Percentiles rank a stretch among this genome's conserved stretches.
Conservation (phyloP, 1,140 invertebrate species). For the Drosophila ironensis region DNA sequence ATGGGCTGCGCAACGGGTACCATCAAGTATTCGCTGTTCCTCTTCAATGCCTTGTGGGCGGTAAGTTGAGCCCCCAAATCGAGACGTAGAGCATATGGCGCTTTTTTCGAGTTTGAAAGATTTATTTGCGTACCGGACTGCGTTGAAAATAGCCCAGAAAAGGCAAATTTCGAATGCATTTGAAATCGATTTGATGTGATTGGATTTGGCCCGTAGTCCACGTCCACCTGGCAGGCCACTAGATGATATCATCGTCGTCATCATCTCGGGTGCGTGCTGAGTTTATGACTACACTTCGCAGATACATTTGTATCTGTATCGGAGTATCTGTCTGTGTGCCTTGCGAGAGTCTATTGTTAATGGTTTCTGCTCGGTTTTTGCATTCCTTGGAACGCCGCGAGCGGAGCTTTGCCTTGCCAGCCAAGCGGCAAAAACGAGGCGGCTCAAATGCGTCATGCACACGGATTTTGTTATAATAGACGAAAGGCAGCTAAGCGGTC, state of each 20-base stretch:
- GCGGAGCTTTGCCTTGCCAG: conserved; percentile 49
- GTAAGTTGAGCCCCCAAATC: conserved; percentile 84
- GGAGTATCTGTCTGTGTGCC: too few relatives aligned
- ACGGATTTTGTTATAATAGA: conserved; percentile 45
- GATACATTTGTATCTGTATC: conserved; percentile 11
- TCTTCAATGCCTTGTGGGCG: conserved; percentile 92
- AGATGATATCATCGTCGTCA: conserved; percentile 75
- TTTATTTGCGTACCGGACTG: not conserved
- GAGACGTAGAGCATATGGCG: conserved; percentile 15
- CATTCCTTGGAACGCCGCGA: conserved; percentile 28
- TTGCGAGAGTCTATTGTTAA: conserved; percentile 48
- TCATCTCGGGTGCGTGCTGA: conserved; percentile 59
- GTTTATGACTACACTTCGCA: conserved; percentile 45
- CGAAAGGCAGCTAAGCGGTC: conserved; percentile 18
- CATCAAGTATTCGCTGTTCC: conserved; percentile 91
- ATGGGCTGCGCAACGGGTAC: conserved; percentile 88
- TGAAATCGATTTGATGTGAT: conserved; percentile 2
- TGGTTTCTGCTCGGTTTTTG: conserved; percentile 43
- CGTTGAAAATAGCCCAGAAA: conserved; percentile 1
- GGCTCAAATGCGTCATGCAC: conserved; percentile 54
- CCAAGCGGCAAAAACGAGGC: conserved; percentile 19
- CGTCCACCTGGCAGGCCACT: conserved; percentile 27
- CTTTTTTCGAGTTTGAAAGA: not conserved
- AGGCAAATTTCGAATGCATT: conserved; percentile 15
- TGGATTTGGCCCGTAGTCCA: not conserved